phyloP scores from a whole-genome alignment of 2,797 vertebrate genomes.

The Acanthurus tractus region DNA sequence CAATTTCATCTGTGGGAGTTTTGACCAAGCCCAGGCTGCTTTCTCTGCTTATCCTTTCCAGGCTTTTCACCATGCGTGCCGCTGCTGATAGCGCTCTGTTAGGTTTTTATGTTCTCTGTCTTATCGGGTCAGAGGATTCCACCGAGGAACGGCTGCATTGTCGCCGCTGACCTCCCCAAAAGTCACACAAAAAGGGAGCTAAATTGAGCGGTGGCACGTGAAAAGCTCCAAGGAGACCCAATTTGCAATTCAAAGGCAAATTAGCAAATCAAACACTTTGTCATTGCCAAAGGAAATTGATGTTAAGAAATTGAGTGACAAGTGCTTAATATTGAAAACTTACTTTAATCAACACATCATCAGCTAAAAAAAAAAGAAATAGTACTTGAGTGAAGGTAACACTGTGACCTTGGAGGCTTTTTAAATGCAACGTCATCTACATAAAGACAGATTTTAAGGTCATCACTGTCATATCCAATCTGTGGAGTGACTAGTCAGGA shows the following conservation, averaged over 20 bases:
- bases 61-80: slow-evolving; percentile 53
- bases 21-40: slow-evolving; percentile 51
- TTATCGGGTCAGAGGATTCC: slow-evolving; percentile 70
- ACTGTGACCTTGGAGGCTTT: slow-evolving; percentile 54
- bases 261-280: slow-evolving; percentile 78
- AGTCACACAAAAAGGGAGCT: slow-evolving; percentile 67
- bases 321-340: slow-evolving; percentile 72
- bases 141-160: slow-evolving; percentile 59
- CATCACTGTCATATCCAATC: slow-evolving; percentile 68
- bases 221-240: slow-evolving; percentile 65
- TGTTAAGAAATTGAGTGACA: slow-evolving; percentile 65
- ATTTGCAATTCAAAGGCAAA: slow-evolving; percentile 78
- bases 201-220: slow-evolving; percentile 63
- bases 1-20: slow-evolving; percentile 62
- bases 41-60: slow-evolving; percentile 58
- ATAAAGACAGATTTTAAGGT: slow-evolving; percentile 69
- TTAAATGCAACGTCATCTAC: slow-evolving; percentile 45
- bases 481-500: slow-evolving; percentile 70
- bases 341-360: slow-evolving; percentile 69
- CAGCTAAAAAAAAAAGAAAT: slow-evolving; percentile 44
- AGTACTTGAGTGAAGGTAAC: slow-evolving; percentile 38
- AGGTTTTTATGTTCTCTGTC: slow-evolving; percentile 55
- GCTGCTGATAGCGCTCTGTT: slow-evolving; percentile 56
- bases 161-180: slow-evolving; percentile 72
- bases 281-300: slow-evolving; percentile 69